Percentiles rank a stretch among this genome's conserved stretches.
Conservation (phyloP, 2,113 vertebrate genomes). For the Rafetus swinhoei region DNA sequence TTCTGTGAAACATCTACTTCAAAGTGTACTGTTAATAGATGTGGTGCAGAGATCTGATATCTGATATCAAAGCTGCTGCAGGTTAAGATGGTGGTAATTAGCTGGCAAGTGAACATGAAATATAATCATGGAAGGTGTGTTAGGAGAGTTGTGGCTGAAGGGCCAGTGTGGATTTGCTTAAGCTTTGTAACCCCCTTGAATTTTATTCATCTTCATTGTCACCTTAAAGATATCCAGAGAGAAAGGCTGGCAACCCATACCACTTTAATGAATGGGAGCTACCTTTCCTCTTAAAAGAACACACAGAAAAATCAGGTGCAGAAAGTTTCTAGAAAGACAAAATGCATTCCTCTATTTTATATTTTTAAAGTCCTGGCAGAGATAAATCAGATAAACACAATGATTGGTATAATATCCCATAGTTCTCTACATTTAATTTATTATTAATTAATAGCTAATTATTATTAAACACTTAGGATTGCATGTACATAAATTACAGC, state of each 20-base stretch:
- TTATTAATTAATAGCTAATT: not conserved
- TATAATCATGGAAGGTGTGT: constrained; percentile 5
- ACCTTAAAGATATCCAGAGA: not conserved
- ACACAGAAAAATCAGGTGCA: not conserved
- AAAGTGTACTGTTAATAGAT: not conserved
- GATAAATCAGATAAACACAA: not conserved
- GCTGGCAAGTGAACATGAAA: not conserved
- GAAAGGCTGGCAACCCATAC: not conserved
- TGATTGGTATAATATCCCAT: not conserved
- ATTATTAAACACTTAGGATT: not conserved
- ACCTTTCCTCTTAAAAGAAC: not conserved
- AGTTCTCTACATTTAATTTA: not conserved
- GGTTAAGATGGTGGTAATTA: constrained; percentile 47
- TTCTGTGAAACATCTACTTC: constrained; percentile 7
- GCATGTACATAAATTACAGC: not conserved
- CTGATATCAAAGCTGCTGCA: constrained; percentile 9
- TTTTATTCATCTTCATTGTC: not conserved
- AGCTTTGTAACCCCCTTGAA: not conserved
- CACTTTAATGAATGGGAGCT: not conserved
- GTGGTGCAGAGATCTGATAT: not conserved
- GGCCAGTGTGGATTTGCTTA: constrained; percentile 16
- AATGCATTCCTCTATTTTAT: not conserved
- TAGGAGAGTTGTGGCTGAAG: not conserved
- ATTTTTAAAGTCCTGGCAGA: not conserved
- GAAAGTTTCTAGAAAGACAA: not conserved